A percentile compares a stretch with the other conserved stretches of the same genome.
phyloP scores from a whole-genome alignment of 2,113 vertebrate genomes.

The Cygnus atratus region DNA sequence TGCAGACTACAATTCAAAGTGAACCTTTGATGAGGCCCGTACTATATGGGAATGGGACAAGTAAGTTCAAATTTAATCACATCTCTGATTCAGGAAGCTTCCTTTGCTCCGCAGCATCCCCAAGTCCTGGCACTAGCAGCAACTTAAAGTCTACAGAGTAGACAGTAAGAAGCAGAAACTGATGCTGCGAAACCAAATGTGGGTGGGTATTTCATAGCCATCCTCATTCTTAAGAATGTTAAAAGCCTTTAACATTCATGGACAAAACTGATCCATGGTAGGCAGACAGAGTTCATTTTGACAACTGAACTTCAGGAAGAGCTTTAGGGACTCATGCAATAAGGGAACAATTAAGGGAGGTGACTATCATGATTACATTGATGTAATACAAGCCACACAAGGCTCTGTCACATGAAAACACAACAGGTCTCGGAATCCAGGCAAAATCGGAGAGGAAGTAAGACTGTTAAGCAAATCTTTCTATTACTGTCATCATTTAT shows the following conservation, averaged over 20 bases:
- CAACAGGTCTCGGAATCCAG: neutral
- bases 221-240: neutral
- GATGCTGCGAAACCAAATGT: neutral
- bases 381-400: fast-evolving
- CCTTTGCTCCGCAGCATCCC: neutral
- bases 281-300: neutral
- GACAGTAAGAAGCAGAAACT: constrained; percentile 44
- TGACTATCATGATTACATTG: neutral
- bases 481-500: neutral
- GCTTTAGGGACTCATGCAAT: neutral
- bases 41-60: constrained; percentile 37
- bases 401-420: neutral
- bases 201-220: neutral
- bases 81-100: constrained; percentile 23
- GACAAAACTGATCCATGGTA: neutral
- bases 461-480: neutral
- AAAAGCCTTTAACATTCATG: neutral
- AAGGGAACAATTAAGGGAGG: neutral
- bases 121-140: neutral
- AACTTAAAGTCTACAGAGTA: constrained; percentile 46
- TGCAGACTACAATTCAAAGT: neutral
- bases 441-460: neutral
- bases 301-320: neutral
- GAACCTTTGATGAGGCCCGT: neutral
- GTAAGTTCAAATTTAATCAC: constrained; percentile 43